A percentile compares a stretch with the other conserved stretches of the same genome.
Evolutionary conservation across 2,888 invertebrate species (phyloP).

Genomic region (Oscheius sp.): DNA sequence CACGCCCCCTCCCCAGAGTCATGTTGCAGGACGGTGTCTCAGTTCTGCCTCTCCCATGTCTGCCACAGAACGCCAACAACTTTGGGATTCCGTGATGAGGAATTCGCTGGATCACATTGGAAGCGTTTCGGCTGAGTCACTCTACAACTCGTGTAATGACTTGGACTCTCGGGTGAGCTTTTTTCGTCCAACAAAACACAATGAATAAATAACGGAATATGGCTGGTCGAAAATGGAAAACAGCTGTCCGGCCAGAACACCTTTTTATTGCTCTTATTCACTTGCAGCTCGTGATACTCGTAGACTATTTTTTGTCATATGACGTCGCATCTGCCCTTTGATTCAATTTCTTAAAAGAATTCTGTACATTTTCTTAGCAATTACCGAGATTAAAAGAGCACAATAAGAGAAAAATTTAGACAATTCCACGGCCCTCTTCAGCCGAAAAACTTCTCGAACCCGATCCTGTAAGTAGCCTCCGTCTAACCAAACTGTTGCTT

Average conservation of each 20-base stretch:
- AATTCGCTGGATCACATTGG: background rate
- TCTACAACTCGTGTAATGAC: conserved; percentile 49
- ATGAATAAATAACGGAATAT: background rate
- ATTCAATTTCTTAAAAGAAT: background rate
- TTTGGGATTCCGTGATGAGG: conserved; percentile 33
- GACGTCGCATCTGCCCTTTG: background rate
- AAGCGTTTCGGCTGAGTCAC: conserved; percentile 15
- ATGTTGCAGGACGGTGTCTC: conserved; percentile 35
- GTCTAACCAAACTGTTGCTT: no score
- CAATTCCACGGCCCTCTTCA: conserved; percentile 2
- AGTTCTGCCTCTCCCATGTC: conserved; percentile 50
- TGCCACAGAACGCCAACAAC: conserved; percentile 44
- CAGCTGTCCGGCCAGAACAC: background rate
- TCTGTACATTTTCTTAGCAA: background rate
- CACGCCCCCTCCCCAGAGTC: background rate
- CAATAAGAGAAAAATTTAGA: background rate
- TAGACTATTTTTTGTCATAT: no score
- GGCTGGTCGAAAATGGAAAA: background rate
- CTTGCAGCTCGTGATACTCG: no score
- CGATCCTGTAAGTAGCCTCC: conserved; percentile 5
- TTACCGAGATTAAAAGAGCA: background rate
- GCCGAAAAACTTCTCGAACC: background rate
- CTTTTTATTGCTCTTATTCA: no score
- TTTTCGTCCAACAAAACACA: background rate
- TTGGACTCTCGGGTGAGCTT: conserved; percentile 41